These are phyloP conservation scores for Tiaroga cobitis DNA, from an alignment of 2,797 vertebrate genomes.

Conservation along the genomic window DNA sequence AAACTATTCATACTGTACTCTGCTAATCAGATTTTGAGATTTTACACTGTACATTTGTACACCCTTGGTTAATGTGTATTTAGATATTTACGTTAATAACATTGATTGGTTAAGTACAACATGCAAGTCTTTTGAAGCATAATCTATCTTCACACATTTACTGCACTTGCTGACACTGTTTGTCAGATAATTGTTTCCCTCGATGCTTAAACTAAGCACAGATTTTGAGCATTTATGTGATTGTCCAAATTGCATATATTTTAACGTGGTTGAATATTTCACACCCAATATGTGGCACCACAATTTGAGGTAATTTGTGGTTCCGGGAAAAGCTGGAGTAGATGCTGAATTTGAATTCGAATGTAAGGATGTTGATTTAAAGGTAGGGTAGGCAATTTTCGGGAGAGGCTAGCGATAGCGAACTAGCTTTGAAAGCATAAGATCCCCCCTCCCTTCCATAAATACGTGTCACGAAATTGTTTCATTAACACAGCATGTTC, in stretches of 20 bases:
- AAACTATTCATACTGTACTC: neutral
- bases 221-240: neutral
- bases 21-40: neutral
- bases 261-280: neutral
- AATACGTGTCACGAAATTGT: too few relatives aligned
- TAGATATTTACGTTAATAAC: neutral
- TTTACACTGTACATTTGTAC: neutral
- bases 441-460: too few relatives aligned
- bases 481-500: too few relatives aligned
- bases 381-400: too few relatives aligned
- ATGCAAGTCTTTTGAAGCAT: neutral
- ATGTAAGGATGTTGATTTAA: too few relatives aligned
- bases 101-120: neutral
- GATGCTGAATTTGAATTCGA: neutral
- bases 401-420: too few relatives aligned
- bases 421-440: too few relatives aligned
- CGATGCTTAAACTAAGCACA: neutral
- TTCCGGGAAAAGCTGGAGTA: neutral
- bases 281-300: neutral
- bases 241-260: neutral
- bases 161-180: neutral
- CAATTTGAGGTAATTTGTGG: neutral
- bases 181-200: neutral
- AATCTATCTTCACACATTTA: neutral
- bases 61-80: neutral